These are phyloP conservation scores for Rhodeus uyekii DNA, from an alignment of 2,797 vertebrate species.

Conservation along the genomic window DNA sequence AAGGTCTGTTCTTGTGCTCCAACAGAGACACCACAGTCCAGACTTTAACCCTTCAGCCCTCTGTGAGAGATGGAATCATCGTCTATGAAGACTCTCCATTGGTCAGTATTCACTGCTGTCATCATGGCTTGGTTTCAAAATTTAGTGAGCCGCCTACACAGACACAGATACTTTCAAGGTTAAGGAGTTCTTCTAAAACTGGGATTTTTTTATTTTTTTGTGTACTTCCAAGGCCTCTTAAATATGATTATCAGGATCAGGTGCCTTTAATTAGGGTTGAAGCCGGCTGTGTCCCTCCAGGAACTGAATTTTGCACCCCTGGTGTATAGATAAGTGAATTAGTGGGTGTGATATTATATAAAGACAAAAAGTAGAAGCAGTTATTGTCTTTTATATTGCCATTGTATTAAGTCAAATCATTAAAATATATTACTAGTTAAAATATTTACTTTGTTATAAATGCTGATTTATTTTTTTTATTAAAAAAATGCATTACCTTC, in stretches of 20 bases:
- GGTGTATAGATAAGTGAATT: not conserved
- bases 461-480: no score
- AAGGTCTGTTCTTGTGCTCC: constrained; percentile 41
- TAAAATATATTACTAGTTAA: not conserved
- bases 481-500: not conserved
- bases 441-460: no score
- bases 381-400: not conserved
- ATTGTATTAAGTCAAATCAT: not conserved
- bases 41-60: constrained; percentile 93
- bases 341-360: not conserved
- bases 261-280: not conserved
- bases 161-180: not conserved
- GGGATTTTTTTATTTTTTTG: not conserved
- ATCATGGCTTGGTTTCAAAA: not conserved
- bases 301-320: not conserved
- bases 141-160: not conserved
- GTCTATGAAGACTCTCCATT: constrained; percentile 95
- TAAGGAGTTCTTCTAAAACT: not conserved
- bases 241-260: not conserved
- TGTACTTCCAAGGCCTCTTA: not conserved
- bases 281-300: not conserved
- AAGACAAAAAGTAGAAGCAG: not conserved
- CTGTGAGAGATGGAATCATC: constrained; percentile 92
- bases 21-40: constrained; percentile 95
- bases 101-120: constrained; percentile 77